Conservation (phyloP, 2,888 invertebrate species). For the Nineta flava region DNA sequence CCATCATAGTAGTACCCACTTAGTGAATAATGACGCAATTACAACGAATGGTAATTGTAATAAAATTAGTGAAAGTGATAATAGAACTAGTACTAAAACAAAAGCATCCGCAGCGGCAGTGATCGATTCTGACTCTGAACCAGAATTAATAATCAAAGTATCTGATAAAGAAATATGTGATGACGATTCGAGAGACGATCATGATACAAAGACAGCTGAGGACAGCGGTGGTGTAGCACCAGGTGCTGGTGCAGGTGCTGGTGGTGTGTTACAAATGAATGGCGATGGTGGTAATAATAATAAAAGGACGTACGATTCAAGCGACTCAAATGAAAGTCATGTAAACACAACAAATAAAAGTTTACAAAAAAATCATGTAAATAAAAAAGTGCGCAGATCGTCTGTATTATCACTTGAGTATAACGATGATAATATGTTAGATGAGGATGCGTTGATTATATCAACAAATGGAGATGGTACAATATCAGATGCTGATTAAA, state of each 20-base stretch:
- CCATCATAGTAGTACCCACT: not conserved
- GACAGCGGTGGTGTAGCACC: too few species aligned
- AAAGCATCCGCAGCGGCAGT: not conserved
- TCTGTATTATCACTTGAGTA: conserved; percentile 58
- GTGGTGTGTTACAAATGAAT: conserved; percentile 15
- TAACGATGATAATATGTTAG: conserved; percentile 53
- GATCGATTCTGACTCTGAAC: conserved; percentile 22
- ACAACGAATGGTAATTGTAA: conserved; percentile 9
- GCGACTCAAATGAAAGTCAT: conserved; percentile 29
- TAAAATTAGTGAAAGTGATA: conserved; percentile 3
- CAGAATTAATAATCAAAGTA: conserved; percentile 23
- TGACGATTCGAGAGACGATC: conserved; percentile 28
- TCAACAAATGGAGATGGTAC: conserved; percentile 49
- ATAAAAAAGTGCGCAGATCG: conserved; percentile 53
- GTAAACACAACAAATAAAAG: conserved; percentile 19
- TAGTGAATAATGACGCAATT: not conserved
- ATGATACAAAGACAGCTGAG: too few species aligned
- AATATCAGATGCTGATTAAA: conserved; percentile 27
- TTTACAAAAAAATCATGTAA: conserved; percentile 21
- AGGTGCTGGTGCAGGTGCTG: not conserved
- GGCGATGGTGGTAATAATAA: conserved; percentile 3
- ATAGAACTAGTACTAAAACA: not conserved
- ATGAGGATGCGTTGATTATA: conserved; percentile 56
- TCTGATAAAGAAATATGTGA: conserved; percentile 23
- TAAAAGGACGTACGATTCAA: conserved; percentile 26